Percentiles rank a stretch among this genome's conserved stretches.
Conservation (phyloP, 2,113 vertebrate genomes). For the Perca schrenkii region DNA sequence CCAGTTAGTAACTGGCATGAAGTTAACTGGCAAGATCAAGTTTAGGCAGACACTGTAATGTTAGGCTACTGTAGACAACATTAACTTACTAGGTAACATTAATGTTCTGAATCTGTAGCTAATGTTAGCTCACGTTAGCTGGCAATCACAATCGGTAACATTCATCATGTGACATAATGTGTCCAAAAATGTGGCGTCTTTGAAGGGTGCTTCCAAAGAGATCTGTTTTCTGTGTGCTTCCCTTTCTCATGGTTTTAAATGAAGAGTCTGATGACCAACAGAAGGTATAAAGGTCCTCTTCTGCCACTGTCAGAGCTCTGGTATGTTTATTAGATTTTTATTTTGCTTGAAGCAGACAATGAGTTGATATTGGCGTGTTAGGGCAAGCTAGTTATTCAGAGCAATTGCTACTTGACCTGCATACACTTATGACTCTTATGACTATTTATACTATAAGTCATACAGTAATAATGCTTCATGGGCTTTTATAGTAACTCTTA, state of each 20-base stretch:
- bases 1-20: too few relatives aligned
- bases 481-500: constrained; percentile 2
- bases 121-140: too few relatives aligned
- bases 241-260: neutral
- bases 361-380: neutral
- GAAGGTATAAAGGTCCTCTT: neutral
- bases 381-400: neutral
- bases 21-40: too few relatives aligned
- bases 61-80: too few relatives aligned
- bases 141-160: too few relatives aligned
- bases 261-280: neutral
- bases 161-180: too few relatives aligned
- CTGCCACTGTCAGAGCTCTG: neutral
- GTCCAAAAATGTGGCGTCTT: neutral
- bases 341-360: constrained; percentile 1
- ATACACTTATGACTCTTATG: neutral
- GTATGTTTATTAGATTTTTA: neutral
- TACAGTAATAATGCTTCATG: neutral
- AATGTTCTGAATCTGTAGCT: too few relatives aligned
- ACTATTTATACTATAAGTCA: neutral
- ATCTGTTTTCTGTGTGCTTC: neutral
- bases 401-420: constrained; percentile 4
- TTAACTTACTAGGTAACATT: too few relatives aligned
- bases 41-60: too few relatives aligned
- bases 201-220: neutral